Percentiles rank a stretch among this genome's conserved stretches.
phyloP scores from a whole-genome alignment of 2,113 vertebrate genomes.

The Brachionichthys hirsutus region DNA sequence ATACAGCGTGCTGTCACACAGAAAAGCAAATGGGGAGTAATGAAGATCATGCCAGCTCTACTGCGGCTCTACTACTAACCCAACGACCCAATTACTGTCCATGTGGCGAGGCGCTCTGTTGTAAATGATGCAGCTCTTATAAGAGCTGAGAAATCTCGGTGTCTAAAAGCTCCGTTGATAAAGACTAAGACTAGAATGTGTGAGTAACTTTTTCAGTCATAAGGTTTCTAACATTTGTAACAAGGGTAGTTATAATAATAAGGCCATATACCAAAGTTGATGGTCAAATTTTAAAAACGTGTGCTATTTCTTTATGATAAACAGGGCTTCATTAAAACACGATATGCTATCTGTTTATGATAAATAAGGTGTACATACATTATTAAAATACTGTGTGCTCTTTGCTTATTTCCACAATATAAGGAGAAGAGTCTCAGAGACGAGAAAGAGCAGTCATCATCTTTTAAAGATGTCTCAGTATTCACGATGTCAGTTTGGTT shows the following conservation, averaged over 20 bases:
- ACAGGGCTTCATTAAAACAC: no score
- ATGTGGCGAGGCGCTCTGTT: slow-evolving; percentile 14
- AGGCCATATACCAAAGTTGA: not conserved
- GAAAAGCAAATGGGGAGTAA: slow-evolving; percentile 26
- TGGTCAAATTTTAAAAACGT: not conserved
- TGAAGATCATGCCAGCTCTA: slow-evolving; percentile 39
- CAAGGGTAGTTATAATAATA: not conserved
- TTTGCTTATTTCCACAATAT: no score
- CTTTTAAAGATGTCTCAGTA: no score
- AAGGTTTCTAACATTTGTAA: not conserved
- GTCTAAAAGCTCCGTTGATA: slow-evolving; percentile 1
- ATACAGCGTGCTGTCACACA: slow-evolving; percentile 8
- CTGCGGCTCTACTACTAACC: slow-evolving; percentile 9
- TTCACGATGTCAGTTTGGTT: no score
- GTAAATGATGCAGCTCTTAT: slow-evolving; percentile 31
- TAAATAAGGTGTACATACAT: no score
- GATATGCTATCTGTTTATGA: no score
- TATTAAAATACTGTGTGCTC: no score
- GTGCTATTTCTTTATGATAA: no score
- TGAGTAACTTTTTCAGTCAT: not conserved
- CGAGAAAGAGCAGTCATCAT: no score
- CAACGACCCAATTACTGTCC: slow-evolving; percentile 42
- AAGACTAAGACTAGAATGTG: not conserved
- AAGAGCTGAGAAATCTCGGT: not conserved
- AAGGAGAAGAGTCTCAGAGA: no score